These are phyloP conservation scores for Rhinichthys klamathensis DNA, from an alignment of 2,113 vertebrate genomes.

Conservation along the genomic window DNA sequence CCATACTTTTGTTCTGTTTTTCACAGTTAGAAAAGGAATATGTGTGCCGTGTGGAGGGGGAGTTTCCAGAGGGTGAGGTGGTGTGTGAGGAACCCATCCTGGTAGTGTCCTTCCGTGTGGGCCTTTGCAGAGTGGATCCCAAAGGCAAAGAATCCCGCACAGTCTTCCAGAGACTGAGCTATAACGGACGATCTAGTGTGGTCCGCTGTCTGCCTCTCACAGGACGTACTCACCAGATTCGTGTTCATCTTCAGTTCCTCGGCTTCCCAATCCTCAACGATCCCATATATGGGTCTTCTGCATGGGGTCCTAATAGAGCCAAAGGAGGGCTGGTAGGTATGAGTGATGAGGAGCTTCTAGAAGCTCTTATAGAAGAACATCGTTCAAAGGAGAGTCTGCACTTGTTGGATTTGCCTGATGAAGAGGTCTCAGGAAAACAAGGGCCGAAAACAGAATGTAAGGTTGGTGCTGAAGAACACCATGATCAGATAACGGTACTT, in stretches of 20 bases:
- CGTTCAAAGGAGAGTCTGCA: slow-evolving; percentile 83
- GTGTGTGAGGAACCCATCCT: slow-evolving; percentile 92
- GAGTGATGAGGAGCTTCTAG: slow-evolving; percentile 86
- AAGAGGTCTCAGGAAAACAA: slow-evolving; percentile 35
- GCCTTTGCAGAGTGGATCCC: slow-evolving; percentile 90
- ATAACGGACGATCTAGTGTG: slow-evolving; percentile 87
- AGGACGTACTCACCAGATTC: slow-evolving; percentile 95
- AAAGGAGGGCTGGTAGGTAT: slow-evolving; percentile 82
- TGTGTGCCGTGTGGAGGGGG: slow-evolving; percentile 89
- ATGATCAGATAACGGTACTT: not conserved
- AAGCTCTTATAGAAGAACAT: slow-evolving; percentile 86
- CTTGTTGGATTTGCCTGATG: slow-evolving; percentile 75
- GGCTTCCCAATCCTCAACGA: slow-evolving; percentile 94
- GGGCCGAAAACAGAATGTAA: not conserved
- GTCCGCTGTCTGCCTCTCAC: slow-evolving; percentile 88
- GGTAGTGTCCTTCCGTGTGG: slow-evolving; percentile 94
- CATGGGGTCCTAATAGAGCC: slow-evolving; percentile 88
- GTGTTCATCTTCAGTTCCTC: slow-evolving; percentile 94
- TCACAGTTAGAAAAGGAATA: slow-evolving; percentile 94
- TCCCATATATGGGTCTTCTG: slow-evolving; percentile 93
- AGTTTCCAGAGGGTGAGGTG: slow-evolving; percentile 85
- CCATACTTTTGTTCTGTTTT: not conserved
- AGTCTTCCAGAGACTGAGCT: slow-evolving; percentile 88
- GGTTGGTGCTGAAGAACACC: not conserved
- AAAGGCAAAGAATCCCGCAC: slow-evolving; percentile 89